Evolutionary conservation across 2,113 vertebrate genomes (phyloP).

Genomic region (Erpornis zantholeuca): DNA sequence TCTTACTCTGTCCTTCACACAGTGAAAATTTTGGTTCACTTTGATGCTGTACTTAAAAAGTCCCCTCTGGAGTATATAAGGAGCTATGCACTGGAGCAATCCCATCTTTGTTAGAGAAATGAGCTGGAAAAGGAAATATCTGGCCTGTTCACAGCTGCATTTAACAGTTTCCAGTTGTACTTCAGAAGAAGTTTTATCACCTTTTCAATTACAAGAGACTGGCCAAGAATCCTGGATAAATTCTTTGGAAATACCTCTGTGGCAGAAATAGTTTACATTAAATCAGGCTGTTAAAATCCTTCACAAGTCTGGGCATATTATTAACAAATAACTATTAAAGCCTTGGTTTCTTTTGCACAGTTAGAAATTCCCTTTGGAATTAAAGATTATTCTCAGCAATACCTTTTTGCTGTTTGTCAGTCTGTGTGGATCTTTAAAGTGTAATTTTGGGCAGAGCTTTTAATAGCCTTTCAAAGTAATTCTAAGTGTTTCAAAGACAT

Average conservation of each 20-base stretch:
- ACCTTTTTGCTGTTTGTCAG: not conserved
- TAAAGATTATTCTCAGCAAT: not conserved
- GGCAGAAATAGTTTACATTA: conserved; percentile 7
- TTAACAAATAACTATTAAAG: conserved; percentile 44
- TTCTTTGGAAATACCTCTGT: not conserved
- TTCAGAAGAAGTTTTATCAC: conserved; percentile 11
- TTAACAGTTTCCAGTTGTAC: not conserved
- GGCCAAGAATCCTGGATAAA: conserved; percentile 1
- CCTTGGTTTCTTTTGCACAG: conserved; percentile 9
- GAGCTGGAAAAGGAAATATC: not conserved
- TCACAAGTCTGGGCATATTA: not conserved
- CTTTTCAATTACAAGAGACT: conserved; percentile 14
- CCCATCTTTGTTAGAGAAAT: not conserved
- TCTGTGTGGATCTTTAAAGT: not conserved
- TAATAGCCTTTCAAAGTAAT: conserved; percentile 42
- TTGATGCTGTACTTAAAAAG: not conserved
- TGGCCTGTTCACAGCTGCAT: not conserved
- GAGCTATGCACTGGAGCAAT: not conserved
- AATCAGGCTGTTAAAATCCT: not conserved
- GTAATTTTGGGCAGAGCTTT: not conserved
- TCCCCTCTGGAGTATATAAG: not conserved
- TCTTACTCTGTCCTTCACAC: not conserved
- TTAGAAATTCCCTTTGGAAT: conserved; percentile 25
- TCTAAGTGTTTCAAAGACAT: not conserved
- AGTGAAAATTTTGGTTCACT: not conserved